Evolutionary conservation across 2,113 vertebrate species (phyloP).

Genomic region (Mirounga angustirostris): DNA sequence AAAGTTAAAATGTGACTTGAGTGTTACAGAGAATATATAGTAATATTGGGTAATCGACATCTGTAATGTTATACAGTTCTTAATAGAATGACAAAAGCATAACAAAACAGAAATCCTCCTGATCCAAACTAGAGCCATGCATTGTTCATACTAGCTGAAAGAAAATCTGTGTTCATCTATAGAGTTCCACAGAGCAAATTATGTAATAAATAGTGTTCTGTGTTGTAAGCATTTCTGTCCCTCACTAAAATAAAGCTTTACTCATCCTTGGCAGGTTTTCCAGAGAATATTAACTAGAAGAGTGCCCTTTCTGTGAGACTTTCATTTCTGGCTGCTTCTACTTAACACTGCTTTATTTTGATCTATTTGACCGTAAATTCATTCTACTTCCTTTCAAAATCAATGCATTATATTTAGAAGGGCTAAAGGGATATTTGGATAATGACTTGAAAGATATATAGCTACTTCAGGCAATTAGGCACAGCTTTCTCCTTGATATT

Average conservation of each 20-base stretch:
- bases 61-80: background rate
- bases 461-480: background rate
- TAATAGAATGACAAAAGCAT: background rate
- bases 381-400: background rate
- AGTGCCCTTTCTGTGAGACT: background rate
- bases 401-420: background rate
- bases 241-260: background rate
- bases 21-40: background rate
- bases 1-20: background rate
- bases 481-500: background rate
- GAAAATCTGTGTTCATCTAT: background rate
- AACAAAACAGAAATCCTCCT: background rate
- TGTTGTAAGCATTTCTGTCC: background rate
- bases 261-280: background rate
- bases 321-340: background rate
- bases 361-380: background rate
- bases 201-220: constrained; percentile 19
- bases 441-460: background rate
- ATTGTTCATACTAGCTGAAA: background rate
- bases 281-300: background rate
- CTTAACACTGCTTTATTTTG: background rate
- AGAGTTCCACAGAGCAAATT: constrained; percentile 11
- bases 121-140: background rate
- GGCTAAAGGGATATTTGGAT: background rate
- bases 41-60: background rate